Conservation (phyloP, 2,113 vertebrate species). For the Thunnus thynnus region DNA sequence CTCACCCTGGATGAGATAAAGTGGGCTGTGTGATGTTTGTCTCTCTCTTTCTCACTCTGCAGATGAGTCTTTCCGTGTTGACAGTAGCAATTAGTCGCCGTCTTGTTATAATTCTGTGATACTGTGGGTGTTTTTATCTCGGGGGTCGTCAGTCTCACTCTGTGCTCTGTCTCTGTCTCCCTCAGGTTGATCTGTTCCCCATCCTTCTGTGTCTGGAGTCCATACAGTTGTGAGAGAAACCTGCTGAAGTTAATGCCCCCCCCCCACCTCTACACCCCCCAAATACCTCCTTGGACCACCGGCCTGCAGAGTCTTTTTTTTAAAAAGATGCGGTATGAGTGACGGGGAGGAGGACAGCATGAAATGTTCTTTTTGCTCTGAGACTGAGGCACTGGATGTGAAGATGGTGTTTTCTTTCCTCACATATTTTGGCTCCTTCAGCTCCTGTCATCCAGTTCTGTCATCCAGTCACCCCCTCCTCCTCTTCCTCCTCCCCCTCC, state of each 20-base stretch:
- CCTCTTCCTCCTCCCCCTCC: background rate
- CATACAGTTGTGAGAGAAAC: constrained; percentile 56
- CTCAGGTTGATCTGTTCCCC: constrained; percentile 65
- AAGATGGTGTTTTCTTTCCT: constrained; percentile 56
- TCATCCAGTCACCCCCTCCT: constrained; percentile 5
- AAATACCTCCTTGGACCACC: constrained; percentile 58
- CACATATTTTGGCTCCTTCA: constrained; percentile 40
- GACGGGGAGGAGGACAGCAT: constrained; percentile 66
- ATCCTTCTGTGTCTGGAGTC: constrained; percentile 62
- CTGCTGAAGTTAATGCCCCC: constrained; percentile 66
- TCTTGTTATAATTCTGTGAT: constrained; percentile 2
- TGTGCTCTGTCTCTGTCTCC: constrained; percentile 17
- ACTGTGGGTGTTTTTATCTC: background rate
- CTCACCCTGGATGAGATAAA: constrained; percentile 69
- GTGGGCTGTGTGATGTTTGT: constrained; percentile 58
- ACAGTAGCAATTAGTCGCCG: constrained; percentile 13
- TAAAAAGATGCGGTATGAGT: constrained; percentile 51
- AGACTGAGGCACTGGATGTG: constrained; percentile 70
- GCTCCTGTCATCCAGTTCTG: constrained; percentile 45
- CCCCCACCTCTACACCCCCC: too few species aligned
- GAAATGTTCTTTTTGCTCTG: constrained; percentile 68
- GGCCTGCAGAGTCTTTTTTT: constrained; percentile 53
- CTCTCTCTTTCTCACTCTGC: constrained; percentile 37
- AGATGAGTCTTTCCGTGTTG: constrained; percentile 39
- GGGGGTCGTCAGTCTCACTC: background rate